Base-by-base conservation (phyloP, 2,797 vertebrate species). In the Steatocranus sp. region DNA sequence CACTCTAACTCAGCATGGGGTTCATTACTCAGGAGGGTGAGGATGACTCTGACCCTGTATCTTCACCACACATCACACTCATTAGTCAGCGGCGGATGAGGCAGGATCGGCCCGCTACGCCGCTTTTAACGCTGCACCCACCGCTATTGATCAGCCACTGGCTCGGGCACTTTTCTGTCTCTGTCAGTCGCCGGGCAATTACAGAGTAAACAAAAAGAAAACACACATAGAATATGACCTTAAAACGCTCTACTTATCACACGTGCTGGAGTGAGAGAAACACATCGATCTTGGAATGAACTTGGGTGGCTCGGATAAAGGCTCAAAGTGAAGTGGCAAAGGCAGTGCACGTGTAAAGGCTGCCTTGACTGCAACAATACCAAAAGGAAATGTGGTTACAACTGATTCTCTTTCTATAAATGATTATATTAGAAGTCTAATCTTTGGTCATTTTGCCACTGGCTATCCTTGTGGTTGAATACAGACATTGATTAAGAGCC, bases 11-110 rank as follows among this genome's bases (percentile, higher is more conserved):
- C 95, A 93, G 88, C 74, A 82, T 88, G 94, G 92, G 90, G 79
- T 96, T 97, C 92, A 96, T 97, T 97, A 96, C 70, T 88, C 87
- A 66, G 90, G 91, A 94, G 54, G 83, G 56, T 88, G 49, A 43
- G n/a, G 80, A 78, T n/a, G 32, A 11, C 49, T 82, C 91, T 81
- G 91, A 92, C 93, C 92, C 94, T 80, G 89, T 73, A 83, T 93
- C 95, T 87, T 86, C 91, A 84, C 80, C 85, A 73, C 84, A 75
- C 87, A 93, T 83, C 82, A 89, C 63, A 82, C 89, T 94, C 94
- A 94, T 96, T 96, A 96, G 93, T 95, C 63, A 75, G 80, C 88
- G 87, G 91, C 80, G 87, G 87, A 82, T 88, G 80, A 95, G 83
- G n/a, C 56, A 80, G 75, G 83, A 86, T 82, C 82, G 85, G n/a